Evolutionary conservation across 2,888 invertebrate species (phyloP), one percentile per base, ranked within the genome.

Genomic region (Tiphia femorata): DNA sequence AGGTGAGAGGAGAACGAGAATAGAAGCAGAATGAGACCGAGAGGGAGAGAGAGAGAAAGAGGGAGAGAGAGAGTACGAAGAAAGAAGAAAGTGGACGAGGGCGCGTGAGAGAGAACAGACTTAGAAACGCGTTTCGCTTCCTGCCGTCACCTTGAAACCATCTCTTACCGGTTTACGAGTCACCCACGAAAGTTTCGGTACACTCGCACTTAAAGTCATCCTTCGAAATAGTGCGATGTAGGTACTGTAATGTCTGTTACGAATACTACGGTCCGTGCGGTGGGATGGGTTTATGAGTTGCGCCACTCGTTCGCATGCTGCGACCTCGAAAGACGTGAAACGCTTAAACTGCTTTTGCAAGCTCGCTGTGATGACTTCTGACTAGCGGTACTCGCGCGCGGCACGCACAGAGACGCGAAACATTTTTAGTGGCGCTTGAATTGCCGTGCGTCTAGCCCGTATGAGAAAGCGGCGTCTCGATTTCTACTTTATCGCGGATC

Each of bases 111-210:
- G 46, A 49, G 46, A 27, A 29, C 17, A 25, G 51, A 66, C 65
- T 62, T 60, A 44, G 62, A 48, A 72, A 72, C 72, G 52, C 65
- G 63, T 66, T 69, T 64, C 61, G 61, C 56, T 58, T 69, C 56
- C 58, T 69, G 58, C 63, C 58, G 64, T 67, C 70, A 66, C 72
- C 70, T 70, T 61, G 62, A 58, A 70, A 56, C 57, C 61, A 67
- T 70, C 70, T 57, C 62, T 70, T 66, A 62, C 64, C 64, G 68
- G 69, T 73, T 73, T 72, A 71, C 61, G 69, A 73, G 49, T 42
- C 46, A 35, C 49, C 55, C 49, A 47, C 61, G 57, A 69, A 67
- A 69, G 47, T 67, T 72, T 62, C 50, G 53, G 49, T 67, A 65
- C 53, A 55, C 56, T 62, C 53, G 56, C 67, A 60, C 59, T 71